Conservation (phyloP, 1,140 invertebrate species). For the Caerostris extrusa region DNA sequence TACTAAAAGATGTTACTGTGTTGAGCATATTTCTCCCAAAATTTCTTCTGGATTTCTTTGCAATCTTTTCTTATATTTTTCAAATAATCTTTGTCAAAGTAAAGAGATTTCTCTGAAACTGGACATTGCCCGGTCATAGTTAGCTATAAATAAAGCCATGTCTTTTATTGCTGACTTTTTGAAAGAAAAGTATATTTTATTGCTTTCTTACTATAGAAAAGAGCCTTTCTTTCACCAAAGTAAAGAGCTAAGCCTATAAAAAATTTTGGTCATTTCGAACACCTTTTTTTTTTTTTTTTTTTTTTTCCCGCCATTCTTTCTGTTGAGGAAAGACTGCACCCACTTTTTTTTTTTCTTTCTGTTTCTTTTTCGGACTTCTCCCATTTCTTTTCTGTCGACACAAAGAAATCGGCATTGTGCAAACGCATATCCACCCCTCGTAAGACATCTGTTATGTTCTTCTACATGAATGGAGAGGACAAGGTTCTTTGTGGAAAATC, state of each 20-base stretch:
- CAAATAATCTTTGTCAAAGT: too few species aligned
- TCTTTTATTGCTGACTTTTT: too few species aligned
- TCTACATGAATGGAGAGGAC: slow-evolving; percentile 2
- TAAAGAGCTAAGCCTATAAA: background rate
- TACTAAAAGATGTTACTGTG: too few species aligned
- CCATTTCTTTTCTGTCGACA: background rate
- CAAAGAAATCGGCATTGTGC: background rate
- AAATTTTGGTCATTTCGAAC: background rate
- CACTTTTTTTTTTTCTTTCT: background rate
- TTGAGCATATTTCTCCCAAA: too few species aligned
- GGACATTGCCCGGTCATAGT: too few species aligned
- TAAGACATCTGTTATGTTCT: slow-evolving; percentile 48
- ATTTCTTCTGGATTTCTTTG: too few species aligned
- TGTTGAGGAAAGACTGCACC: background rate
- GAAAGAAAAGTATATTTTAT: too few species aligned
- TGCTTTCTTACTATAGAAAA: too few species aligned
- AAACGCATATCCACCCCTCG: background rate
- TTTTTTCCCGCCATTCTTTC: background rate
- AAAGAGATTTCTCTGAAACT: too few species aligned
- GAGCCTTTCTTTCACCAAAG: too few species aligned
- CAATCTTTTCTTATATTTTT: too few species aligned
- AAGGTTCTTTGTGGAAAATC: background rate
- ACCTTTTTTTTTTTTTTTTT: background rate
- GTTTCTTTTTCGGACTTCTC: background rate
- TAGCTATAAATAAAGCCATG: too few species aligned